phyloP scores from a whole-genome alignment of 2,888 invertebrate genomes.

The Alentia gelatinosa region DNA sequence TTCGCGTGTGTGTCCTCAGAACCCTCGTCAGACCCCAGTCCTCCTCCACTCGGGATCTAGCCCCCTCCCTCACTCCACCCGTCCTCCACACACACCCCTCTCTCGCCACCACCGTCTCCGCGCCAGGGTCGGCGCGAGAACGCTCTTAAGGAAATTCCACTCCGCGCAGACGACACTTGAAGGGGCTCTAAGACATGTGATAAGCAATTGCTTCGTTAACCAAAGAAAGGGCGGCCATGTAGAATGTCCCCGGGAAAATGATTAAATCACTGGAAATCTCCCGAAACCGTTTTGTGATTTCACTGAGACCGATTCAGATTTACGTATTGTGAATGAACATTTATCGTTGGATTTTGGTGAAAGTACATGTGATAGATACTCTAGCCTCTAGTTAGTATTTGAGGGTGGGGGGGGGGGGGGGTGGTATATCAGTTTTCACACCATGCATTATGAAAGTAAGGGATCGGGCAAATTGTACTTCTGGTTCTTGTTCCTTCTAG shows the following conservation, averaged over 20 bases:
- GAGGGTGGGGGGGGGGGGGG: too few species aligned
- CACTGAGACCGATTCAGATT: too few species aligned
- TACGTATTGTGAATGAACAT: too few species aligned
- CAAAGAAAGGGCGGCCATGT: neutral
- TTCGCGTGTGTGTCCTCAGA: neutral
- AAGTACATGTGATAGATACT: too few species aligned
- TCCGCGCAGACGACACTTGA: neutral
- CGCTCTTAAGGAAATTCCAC: neutral
- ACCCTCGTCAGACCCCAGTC: neutral
- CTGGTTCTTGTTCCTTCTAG: too few species aligned
- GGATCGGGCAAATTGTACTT: too few species aligned
- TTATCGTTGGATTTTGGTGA: too few species aligned
- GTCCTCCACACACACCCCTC: neutral
- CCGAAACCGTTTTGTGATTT: neutral
- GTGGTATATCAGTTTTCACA: too few species aligned
- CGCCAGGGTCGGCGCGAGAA: neutral
- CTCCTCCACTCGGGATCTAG: neutral
- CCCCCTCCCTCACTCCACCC: neutral
- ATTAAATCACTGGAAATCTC: neutral
- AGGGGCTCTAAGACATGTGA: conserved; percentile 4
- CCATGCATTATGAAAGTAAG: too few species aligned
- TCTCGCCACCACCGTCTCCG: neutral
- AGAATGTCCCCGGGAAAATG: neutral
- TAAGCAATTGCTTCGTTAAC: conserved; percentile 11
- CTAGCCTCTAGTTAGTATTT: too few species aligned